Percentiles rank a stretch among this genome's conserved stretches.
Conservation (phyloP, 23 tunicate genomes). For the Ciona savignyi region DNA sequence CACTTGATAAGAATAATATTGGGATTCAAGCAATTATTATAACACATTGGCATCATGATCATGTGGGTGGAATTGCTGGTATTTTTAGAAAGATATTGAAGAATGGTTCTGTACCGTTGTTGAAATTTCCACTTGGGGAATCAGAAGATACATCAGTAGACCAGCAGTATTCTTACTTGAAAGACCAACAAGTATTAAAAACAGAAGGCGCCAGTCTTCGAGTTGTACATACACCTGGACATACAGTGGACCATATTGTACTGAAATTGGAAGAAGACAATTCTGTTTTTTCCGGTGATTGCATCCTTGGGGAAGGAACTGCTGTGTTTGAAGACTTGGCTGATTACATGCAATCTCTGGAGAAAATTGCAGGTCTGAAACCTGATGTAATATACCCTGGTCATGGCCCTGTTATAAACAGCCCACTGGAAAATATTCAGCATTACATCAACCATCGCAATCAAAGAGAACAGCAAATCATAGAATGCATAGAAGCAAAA, state of each 20-base stretch:
- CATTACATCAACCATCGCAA: slow-evolving; percentile 75
- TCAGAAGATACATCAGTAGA: slow-evolving; percentile 8
- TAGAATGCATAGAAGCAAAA: slow-evolving; percentile 16
- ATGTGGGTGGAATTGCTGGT: slow-evolving; percentile 84
- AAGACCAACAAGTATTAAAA: slow-evolving; percentile 28
- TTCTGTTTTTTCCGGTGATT: slow-evolving; percentile 83
- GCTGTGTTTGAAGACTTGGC: slow-evolving; percentile 91
- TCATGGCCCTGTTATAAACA: slow-evolving; percentile 69
- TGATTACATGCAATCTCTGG: slow-evolving; percentile 90
- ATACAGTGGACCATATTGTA: slow-evolving; percentile 84
- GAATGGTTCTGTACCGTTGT: slow-evolving; percentile 32
- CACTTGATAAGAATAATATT: slow-evolving; percentile 27
- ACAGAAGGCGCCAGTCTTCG: slow-evolving; percentile 84
- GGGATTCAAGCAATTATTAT: slow-evolving; percentile 63
- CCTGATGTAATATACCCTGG: slow-evolving; percentile 67
- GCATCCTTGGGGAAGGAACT: slow-evolving; percentile 91
- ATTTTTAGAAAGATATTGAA: slow-evolving; percentile 18
- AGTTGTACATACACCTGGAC: slow-evolving; percentile 91
- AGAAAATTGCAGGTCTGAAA: slow-evolving; percentile 14
- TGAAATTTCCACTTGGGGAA: slow-evolving; percentile 32
- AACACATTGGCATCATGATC: slow-evolving; percentile 97
- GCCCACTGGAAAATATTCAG: slow-evolving; percentile 24
- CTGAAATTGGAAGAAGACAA: slow-evolving; percentile 67
- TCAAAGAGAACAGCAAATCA: slow-evolving; percentile 73
- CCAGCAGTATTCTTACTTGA: slow-evolving; percentile 34